Evolutionary conservation across 1,140 invertebrate species (phyloP).

Genomic region (Pomacea maculata): DNA sequence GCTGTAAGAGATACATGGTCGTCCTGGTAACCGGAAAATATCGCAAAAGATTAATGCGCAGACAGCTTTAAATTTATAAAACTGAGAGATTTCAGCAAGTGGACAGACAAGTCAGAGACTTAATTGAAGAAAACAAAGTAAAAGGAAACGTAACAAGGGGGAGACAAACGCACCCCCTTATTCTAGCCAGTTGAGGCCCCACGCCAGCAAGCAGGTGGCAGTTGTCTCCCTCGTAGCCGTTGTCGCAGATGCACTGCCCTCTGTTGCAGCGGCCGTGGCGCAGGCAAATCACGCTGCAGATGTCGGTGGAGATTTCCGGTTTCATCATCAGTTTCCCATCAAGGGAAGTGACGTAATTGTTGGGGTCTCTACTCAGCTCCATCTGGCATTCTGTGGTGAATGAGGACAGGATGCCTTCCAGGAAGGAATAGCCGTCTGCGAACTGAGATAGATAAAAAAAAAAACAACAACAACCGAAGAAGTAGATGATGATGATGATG

Average conservation of each 20-base stretch:
- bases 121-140: too few relatives aligned
- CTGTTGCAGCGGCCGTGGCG: constrained; percentile 17
- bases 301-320: constrained; percentile 6
- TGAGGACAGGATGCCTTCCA: constrained; percentile 5
- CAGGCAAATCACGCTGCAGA: constrained; percentile 12
- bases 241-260: constrained; percentile 17
- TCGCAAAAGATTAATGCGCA: too few relatives aligned
- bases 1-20: not conserved
- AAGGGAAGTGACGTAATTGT: constrained; percentile 11
- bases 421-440: not conserved
- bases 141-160: too few relatives aligned
- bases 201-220: constrained; percentile 3
- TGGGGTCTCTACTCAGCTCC: not conserved
- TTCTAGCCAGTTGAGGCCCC: not conserved
- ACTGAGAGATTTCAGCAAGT: too few relatives aligned
- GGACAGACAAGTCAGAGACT: too few relatives aligned
- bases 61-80: too few relatives aligned
- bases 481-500: too few relatives aligned
- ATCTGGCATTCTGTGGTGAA: constrained; percentile 20
- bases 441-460: not conserved
- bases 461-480: too few relatives aligned
- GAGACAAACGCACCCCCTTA: not conserved
- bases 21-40: not conserved
- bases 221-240: constrained; percentile 16
- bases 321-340: constrained; percentile 4